phyloP scores from a whole-genome alignment of 2,113 vertebrate genomes.

The Mirza zaza region DNA sequence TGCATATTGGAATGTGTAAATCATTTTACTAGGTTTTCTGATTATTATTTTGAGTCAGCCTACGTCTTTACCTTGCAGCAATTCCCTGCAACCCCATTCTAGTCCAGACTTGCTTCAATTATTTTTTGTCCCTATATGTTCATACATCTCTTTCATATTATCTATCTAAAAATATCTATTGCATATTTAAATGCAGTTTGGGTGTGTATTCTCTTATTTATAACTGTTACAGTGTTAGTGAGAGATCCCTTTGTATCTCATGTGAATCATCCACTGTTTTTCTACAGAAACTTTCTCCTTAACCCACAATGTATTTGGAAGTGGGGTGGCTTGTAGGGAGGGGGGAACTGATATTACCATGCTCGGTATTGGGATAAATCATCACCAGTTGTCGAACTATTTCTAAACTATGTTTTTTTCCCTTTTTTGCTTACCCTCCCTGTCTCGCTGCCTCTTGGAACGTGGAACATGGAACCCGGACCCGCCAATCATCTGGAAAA shows the following conservation, averaged over 20 bases:
- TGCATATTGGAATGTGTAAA: not conserved
- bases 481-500: conserved; percentile 32
- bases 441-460: conserved; percentile 19
- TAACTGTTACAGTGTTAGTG: not conserved
- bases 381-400: not conserved
- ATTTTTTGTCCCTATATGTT: not conserved
- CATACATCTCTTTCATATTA: conserved; percentile 18
- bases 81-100: not conserved
- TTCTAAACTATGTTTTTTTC: conserved; percentile 60
- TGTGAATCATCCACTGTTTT: not conserved
- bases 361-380: not conserved
- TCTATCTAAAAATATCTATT: conserved; percentile 23
- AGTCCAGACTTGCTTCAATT: not conserved
- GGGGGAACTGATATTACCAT: not conserved
- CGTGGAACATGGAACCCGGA: conserved; percentile 6
- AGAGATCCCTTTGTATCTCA: not conserved
- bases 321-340: not conserved
- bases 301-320: not conserved
- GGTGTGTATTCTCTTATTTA: not conserved
- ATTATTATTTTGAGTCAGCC: not conserved
- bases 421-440: not conserved
- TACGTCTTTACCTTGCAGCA: not conserved
- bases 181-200: not conserved
- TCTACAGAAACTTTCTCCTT: not conserved
- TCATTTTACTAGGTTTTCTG: conserved; percentile 3